Conservation (phyloP, 2,113 vertebrate species). For the Desmodus rotundus region DNA sequence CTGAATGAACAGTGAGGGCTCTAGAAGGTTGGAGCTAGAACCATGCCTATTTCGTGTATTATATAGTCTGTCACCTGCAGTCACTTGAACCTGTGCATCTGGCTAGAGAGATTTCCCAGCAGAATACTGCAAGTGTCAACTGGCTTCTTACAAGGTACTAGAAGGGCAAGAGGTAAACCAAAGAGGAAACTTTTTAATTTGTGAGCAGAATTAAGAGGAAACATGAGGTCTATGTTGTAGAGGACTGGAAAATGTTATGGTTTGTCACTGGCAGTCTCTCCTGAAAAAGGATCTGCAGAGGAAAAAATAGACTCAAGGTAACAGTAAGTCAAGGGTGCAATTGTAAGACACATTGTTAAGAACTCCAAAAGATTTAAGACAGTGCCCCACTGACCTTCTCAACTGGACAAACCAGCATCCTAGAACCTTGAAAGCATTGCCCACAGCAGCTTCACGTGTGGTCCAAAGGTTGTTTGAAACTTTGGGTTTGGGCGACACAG, state of each 20-base stretch:
- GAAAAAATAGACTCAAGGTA: not conserved
- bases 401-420: not conserved
- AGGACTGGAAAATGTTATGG: not conserved
- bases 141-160: not conserved
- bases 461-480: not conserved
- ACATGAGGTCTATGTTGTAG: not conserved
- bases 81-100: not conserved
- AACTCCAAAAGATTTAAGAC: not conserved
- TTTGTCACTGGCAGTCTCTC: not conserved
- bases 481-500: not conserved
- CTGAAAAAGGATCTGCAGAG: not conserved
- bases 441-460: too few species aligned
- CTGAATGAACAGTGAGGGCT: not conserved
- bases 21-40: not conserved
- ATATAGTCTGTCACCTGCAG: not conserved
- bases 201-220: not conserved
- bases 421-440: not conserved
- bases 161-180: not conserved
- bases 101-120: not conserved
- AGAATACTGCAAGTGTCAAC: not conserved
- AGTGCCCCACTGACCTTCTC: not conserved
- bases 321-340: not conserved
- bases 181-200: not conserved
- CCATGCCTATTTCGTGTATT: rapidly evolving
- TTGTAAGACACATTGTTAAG: not conserved